These are phyloP conservation scores for Ormyrus nitidulus DNA, from an alignment of 2,888 invertebrate genomes.

Conservation along the genomic window DNA sequence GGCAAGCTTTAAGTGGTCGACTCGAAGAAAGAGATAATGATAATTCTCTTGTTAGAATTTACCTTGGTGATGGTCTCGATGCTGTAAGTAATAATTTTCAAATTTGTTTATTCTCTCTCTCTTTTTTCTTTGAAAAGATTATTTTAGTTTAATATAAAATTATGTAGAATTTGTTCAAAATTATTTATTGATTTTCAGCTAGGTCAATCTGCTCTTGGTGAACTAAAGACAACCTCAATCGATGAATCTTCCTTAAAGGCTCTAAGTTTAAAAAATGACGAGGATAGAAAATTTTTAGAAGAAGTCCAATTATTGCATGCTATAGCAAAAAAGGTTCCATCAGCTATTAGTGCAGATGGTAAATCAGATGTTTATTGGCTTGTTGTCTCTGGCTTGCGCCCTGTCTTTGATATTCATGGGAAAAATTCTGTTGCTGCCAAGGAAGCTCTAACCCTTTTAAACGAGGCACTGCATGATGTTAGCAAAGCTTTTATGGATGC, in stretches of 20 bases:
- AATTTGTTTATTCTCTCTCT: too few species aligned
- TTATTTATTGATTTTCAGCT: conserved; percentile 63
- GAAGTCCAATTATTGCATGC: conserved; percentile 80
- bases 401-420: conserved; percentile 81
- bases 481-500: conserved; percentile 70
- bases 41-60: conserved; percentile 81
- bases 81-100: conserved; percentile 77
- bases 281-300: conserved; percentile 80
- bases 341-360: conserved; percentile 77
- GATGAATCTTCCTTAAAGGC: conserved; percentile 67
- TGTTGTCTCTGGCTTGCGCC: conserved; percentile 80
- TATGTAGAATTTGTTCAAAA: conserved; percentile 11
- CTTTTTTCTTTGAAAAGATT: conserved; percentile 10
- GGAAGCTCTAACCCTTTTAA: conserved; percentile 81
- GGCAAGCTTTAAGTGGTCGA: conserved; percentile 78
- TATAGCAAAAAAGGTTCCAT: conserved; percentile 78
- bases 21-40: conserved; percentile 80
- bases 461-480: conserved; percentile 74
- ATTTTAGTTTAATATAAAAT: neutral
- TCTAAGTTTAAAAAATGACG: conserved; percentile 74
- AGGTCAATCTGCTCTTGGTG: conserved; percentile 72
- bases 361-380: conserved; percentile 83
- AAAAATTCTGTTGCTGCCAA: conserved; percentile 80
- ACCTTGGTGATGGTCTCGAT: conserved; percentile 80
- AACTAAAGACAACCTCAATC: conserved; percentile 68